Percentiles rank a stretch among this genome's conserved stretches.
Conservation (phyloP, 1,140 invertebrate species). For the Heliconius nattereri region DNA sequence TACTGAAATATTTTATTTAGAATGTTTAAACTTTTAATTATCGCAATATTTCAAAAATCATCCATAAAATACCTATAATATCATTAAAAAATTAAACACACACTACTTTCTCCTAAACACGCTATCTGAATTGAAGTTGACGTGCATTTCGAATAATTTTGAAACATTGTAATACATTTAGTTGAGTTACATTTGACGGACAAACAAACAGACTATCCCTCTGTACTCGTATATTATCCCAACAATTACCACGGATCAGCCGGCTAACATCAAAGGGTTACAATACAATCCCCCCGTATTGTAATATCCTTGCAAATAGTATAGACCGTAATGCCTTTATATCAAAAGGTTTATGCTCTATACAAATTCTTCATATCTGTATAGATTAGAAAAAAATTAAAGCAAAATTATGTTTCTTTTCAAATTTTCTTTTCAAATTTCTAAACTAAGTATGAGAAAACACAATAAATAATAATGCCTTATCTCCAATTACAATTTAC, state of each 20-base stretch:
- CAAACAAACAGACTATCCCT: slow-evolving; percentile 44
- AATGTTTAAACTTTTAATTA: too few species aligned
- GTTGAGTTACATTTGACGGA: slow-evolving; percentile 13
- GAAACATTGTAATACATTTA: background rate
- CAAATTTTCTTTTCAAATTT: background rate
- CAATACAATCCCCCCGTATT: slow-evolving; percentile 49
- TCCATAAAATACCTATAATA: background rate
- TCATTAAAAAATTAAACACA: background rate
- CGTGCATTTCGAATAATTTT: background rate
- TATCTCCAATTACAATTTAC: slow-evolving; percentile 5
- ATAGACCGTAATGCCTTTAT: slow-evolving; percentile 48
- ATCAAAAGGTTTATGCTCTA: slow-evolving; percentile 33
- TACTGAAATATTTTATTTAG: too few species aligned
- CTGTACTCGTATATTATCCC: slow-evolving; percentile 41
- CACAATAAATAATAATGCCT: background rate
- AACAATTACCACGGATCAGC: slow-evolving; percentile 52
- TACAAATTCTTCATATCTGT: background rate
- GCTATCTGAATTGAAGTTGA: background rate
- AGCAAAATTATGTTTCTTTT: slow-evolving; percentile 1
- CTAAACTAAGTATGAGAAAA: background rate
- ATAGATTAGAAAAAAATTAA: background rate
- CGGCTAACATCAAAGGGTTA: slow-evolving; percentile 50
- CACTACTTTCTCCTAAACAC: background rate
- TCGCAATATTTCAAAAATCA: too few species aligned
- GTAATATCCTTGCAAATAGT: slow-evolving; percentile 43